A percentile compares a stretch with the other conserved stretches of the same genome.
phyloP scores from a whole-genome alignment of 1,140 invertebrate genomes.

The Cryptotermes secundus region DNA sequence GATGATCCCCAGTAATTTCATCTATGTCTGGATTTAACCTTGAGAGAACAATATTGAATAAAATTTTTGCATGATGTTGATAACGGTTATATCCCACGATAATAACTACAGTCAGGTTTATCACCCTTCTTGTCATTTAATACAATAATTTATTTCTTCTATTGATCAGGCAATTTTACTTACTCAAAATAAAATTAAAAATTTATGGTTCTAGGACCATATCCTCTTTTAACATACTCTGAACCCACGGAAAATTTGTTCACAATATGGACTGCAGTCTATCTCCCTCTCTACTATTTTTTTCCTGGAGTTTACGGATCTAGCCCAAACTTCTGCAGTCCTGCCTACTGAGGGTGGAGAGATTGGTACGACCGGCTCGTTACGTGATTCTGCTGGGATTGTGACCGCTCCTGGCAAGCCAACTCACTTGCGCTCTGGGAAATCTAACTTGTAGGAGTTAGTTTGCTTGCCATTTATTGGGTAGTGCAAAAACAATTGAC shows the following conservation, averaged over 20 bases:
- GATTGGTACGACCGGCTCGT: background rate
- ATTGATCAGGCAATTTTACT: no score
- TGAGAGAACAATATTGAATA: no score
- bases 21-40: no score
- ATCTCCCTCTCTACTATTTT: background rate
- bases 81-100: no score
- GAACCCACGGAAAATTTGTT: background rate
- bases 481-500: constrained; percentile 7
- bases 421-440: background rate
- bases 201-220: no score
- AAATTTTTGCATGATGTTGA: no score
- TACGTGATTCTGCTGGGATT: background rate
- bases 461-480: background rate
- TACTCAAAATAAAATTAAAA: no score
- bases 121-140: no score
- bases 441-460: background rate
- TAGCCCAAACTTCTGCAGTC: background rate
- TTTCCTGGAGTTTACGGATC: background rate
- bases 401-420: background rate
- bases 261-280: background rate
- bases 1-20: no score
- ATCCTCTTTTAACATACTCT: background rate
- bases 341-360: background rate
- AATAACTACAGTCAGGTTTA: no score
- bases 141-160: no score